These are phyloP conservation scores for Chinchilla lanigera DNA, from an alignment of 2,113 vertebrate genomes.

Conservation along the genomic window DNA sequence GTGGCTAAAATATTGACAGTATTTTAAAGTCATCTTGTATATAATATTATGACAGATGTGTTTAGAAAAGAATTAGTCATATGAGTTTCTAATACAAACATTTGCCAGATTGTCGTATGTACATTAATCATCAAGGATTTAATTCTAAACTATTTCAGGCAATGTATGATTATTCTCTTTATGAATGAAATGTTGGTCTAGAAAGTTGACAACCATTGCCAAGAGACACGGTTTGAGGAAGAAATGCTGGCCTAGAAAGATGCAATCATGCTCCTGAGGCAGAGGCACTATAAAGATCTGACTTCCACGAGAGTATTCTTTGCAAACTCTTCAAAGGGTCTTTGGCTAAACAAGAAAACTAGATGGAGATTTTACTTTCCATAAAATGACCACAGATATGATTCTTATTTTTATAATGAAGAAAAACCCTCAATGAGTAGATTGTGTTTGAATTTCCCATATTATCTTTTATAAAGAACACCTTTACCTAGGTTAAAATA, in stretches of 20 bases:
- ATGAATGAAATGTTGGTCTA: constrained; percentile 25
- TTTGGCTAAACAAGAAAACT: constrained; percentile 44
- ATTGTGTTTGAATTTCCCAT: neutral
- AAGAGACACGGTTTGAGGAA: neutral
- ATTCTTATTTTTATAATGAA: constrained; percentile 39
- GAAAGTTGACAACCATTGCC: neutral
- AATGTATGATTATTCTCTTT: constrained; percentile 20
- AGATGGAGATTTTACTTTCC: constrained; percentile 37
- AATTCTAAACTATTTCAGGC: constrained; percentile 22
- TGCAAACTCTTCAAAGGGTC: constrained; percentile 45
- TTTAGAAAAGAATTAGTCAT: constrained; percentile 2
- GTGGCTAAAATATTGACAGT: constrained; percentile 33
- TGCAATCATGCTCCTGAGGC: neutral
- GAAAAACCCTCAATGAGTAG: neutral
- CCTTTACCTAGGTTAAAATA: neutral
- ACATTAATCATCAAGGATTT: constrained; percentile 46
- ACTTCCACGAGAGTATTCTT: constrained; percentile 47
- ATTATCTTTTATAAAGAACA: neutral
- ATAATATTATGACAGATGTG: neutral
- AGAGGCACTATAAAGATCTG: constrained; percentile 41
- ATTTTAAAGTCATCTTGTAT: neutral
- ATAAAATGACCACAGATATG: neutral
- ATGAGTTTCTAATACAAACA: constrained; percentile 29
- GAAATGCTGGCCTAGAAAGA: constrained; percentile 45
- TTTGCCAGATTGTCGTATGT: neutral